Base-by-base conservation (phyloP, 2,888 invertebrate genomes). In the Rhagium mordax region DNA sequence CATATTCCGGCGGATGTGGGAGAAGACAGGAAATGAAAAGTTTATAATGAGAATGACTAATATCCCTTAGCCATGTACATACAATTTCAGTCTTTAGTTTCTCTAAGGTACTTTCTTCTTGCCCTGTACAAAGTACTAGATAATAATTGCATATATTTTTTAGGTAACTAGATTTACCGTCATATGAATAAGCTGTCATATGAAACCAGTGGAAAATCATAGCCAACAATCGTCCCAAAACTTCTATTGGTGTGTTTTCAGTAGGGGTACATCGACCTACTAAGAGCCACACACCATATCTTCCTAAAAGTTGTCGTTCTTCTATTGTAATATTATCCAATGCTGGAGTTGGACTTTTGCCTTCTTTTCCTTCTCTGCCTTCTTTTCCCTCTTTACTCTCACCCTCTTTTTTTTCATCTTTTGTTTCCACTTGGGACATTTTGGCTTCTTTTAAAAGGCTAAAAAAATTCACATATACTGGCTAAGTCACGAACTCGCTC, bases 161-260 rank as follows among this genome's bases (percentile, higher is more conserved):
- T 10, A 20, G 16, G 16, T 18, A 51, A 7, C 6, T 18, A 62
- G 29, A 33, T 16, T 47, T 88, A 96, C 97, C 96, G 88, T 98
- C 97, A 85, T 97, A 97, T 7, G 98, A 94, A 87, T 96, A 97
- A 1, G 98, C 98, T 15, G 99, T 99, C 82, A 98, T 95, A 88
- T 99, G 97, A 90, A 99, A 99, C 99, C 99, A 99, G 88, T 99
- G 98, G 89, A 99, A 99, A 77, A 99, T 91, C 91, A 98, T 98
- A 29, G 98, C 96, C 62, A 99, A 91, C 81, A 99, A 91, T 75
- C 98, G 91, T 6, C 98, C 98, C 64, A 99, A 90, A 68, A 94
- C 91, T 87, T 95, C 94, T 72, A 92, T 91, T 0, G 94, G 94
- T 0, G 94, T 94, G 83, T 94, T 94, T 21, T 93, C 91, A 77